phyloP scores from a whole-genome alignment of 2,797 vertebrate species.

The Manis javanica region DNA sequence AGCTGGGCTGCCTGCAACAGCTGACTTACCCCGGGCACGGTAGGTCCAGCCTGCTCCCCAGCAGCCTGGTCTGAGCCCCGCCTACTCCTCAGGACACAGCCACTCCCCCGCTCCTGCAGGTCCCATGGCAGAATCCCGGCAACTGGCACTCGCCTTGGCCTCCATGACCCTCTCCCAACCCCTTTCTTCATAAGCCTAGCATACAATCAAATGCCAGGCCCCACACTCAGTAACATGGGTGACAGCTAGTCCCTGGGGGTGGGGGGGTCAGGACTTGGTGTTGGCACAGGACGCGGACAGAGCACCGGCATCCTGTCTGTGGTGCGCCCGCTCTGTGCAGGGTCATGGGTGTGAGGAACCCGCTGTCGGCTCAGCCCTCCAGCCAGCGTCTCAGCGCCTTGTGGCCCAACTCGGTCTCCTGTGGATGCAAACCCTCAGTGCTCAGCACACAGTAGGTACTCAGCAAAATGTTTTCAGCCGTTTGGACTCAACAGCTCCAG shows the following conservation, averaged over 20 bases:
- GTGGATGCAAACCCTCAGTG: not conserved
- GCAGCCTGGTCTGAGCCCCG: too few relatives aligned
- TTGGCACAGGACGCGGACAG: not conserved
- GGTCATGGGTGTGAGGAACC: rapidly evolving
- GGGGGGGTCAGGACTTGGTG: not conserved
- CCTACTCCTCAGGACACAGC: rapidly evolving
- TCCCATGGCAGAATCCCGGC: rapidly evolving
- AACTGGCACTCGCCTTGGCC: not conserved
- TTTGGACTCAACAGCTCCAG: not conserved
- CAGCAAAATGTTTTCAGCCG: not conserved
- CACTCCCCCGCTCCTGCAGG: too few relatives aligned
- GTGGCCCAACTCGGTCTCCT: not conserved
- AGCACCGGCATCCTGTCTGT: rapidly evolving
- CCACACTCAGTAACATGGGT: not conserved
- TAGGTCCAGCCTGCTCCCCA: not conserved
- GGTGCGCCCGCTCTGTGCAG: rapidly evolving
- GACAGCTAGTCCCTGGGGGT: rapidly evolving
- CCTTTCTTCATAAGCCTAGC: not conserved
- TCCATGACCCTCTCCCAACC: not conserved
- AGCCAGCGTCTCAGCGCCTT: not conserved
- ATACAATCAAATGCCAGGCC: not conserved
- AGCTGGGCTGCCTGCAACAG: too few relatives aligned
- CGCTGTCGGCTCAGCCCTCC: not conserved
- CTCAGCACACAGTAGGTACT: not conserved
- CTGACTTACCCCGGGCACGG: too few relatives aligned